Evolutionary conservation across 2,888 invertebrate genomes (phyloP), one percentile per base, ranked within the genome.

Genomic region (Aricia artaxerxes): DNA sequence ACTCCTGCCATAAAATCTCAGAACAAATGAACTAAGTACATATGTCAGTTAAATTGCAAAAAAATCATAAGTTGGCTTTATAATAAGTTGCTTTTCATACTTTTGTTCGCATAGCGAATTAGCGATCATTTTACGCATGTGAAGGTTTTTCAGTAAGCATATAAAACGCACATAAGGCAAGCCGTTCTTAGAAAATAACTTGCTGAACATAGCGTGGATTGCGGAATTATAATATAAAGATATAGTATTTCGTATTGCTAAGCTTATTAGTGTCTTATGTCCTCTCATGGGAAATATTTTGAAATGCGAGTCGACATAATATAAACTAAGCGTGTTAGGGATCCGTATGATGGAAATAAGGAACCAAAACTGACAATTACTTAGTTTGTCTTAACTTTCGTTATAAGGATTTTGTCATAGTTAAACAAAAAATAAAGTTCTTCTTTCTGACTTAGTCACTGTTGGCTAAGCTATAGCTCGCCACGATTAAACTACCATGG

Each of bases 251-350:
- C 82, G 82, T 80, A 79, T 80, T 81, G 78, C 83, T 82, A 81
- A 82, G 82, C 82, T 78, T 80, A 81, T 82, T 81, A 60, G 80
- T 80, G 73, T 83, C 82, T 80, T 81, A 79, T 83, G 81, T 82
- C 85, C 85, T 89, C 88, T 88, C 91, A 88, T 91, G 92, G 90
- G 92, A 93, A 92, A 89, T 84, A 89, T 88, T 87, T 86, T 87
- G 92, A 87, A 91, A 92, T 85, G 83, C 80, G 91, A 92, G 86
- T 86, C 86, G 88, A 86, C 87, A 89, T 85, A 86, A 89, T 85
- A 86, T 84, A 87, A 87, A 85, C 86, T 87, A 81, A 82, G 83
- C 78, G 79, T 80, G 85, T 85, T 86, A 88, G 89, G 85, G 86
- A 85, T 87, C 84, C 81, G 53, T 61, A 9, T 72, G 38, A n/a